phyloP scores from a whole-genome alignment of 2,113 vertebrate genomes.

The Platichthys stellatus region DNA sequence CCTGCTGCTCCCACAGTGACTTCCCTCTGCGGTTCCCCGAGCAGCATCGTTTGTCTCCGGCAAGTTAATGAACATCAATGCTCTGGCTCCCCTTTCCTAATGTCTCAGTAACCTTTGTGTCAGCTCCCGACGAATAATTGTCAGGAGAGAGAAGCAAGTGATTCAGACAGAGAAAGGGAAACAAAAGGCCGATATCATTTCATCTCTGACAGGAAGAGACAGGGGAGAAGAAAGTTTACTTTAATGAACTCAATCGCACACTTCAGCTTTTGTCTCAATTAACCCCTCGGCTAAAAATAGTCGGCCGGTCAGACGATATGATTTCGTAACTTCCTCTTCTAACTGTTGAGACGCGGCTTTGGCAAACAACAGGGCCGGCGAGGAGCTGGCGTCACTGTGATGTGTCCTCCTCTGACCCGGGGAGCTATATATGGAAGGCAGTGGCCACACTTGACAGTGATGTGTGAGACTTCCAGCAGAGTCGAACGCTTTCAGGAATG shows the following conservation, averaged over 20 bases:
- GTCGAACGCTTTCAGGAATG: slow-evolving; percentile 9
- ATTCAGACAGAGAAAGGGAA: not conserved
- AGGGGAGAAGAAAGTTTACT: not conserved
- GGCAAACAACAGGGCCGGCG: slow-evolving; percentile 13
- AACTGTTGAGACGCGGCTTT: not conserved
- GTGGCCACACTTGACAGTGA: slow-evolving; percentile 18
- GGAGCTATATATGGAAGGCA: slow-evolving; percentile 25
- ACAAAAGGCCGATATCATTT: not conserved
- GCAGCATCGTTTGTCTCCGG: slow-evolving; percentile 18
- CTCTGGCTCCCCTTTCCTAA: slow-evolving; percentile 16
- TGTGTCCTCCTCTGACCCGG: slow-evolving; percentile 3
- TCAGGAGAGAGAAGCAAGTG: not conserved
- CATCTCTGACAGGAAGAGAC: slow-evolving; percentile 4
- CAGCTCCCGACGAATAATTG: slow-evolving; percentile 23
- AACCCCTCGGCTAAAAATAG: slow-evolving; percentile 6
- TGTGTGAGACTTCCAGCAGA: slow-evolving; percentile 13
- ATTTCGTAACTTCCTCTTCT: not conserved
- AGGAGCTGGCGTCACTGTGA: slow-evolving; percentile 10
- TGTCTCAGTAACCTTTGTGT: slow-evolving; percentile 35
- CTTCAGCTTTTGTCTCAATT: slow-evolving; percentile 18
- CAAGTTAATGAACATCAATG: slow-evolving; percentile 30
- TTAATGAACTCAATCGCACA: not conserved
- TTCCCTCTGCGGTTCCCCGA: not conserved
- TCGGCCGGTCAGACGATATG: not conserved
- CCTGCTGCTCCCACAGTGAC: slow-evolving; percentile 3